These are phyloP conservation scores for Spisula subtruncata DNA, from an alignment of 2,888 invertebrate genomes.

Conservation along the genomic window DNA sequence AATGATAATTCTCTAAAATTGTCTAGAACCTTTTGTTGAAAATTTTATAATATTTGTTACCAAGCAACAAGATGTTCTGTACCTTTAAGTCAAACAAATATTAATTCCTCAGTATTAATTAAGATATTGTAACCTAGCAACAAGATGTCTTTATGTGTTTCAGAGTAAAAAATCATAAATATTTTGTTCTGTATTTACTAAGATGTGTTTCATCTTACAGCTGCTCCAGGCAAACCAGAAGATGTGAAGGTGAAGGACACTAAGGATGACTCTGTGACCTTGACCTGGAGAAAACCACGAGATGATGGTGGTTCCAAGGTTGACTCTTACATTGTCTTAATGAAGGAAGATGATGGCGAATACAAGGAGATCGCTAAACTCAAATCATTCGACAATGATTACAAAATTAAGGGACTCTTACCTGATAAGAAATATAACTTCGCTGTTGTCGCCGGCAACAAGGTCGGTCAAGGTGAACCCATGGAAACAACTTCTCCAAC, in stretches of 20 bases:
- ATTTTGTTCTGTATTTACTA: no score
- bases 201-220: constrained; percentile 67
- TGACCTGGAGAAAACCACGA: constrained; percentile 88
- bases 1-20: no score
- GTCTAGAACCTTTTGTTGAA: no score
- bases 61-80: no score
- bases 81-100: no score
- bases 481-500: constrained; percentile 78
- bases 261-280: constrained; percentile 79
- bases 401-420: constrained; percentile 83
- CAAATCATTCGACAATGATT: constrained; percentile 89
- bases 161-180: no score
- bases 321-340: constrained; percentile 84
- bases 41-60: no score
- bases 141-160: no score
- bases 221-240: constrained; percentile 81
- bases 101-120: no score
- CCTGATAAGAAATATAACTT: constrained; percentile 85
- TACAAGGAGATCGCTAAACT: constrained; percentile 97
- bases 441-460: constrained; percentile 87
- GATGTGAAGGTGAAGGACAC: constrained; percentile 76
- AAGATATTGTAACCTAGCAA: no score
- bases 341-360: constrained; percentile 89
- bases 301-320: constrained; percentile 87
- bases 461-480: constrained; percentile 80